A percentile compares a stretch with the other conserved stretches of the same genome.
Evolutionary conservation across 1,140 invertebrate species (phyloP).

Genomic region (Orius insidiosus): DNA sequence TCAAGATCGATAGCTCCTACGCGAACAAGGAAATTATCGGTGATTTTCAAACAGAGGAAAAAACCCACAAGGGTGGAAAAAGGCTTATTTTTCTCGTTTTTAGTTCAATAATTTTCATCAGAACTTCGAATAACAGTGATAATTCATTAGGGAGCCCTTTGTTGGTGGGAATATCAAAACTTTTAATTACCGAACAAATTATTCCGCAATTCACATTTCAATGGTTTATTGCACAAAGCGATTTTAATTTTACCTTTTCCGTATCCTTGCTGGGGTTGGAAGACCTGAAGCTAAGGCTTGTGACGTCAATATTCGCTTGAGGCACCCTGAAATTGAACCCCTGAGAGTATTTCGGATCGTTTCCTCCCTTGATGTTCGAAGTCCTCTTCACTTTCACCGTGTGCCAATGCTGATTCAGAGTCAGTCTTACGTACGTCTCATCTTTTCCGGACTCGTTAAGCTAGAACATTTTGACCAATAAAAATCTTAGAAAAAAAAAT

Average conservation of each 20-base stretch:
- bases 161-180: too few species aligned
- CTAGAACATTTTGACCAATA: too few species aligned
- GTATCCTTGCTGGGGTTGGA: constrained; percentile 40
- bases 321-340: constrained; percentile 56
- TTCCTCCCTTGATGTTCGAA: constrained; percentile 32
- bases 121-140: too few species aligned
- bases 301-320: constrained; percentile 41
- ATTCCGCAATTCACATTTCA: neutral
- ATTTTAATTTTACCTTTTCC: constrained; percentile 29
- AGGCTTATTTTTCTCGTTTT: too few species aligned
- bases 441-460: constrained; percentile 24
- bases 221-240: neutral
- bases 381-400: constrained; percentile 51
- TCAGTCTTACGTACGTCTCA: constrained; percentile 43
- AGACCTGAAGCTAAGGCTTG: constrained; percentile 45
- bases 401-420: constrained; percentile 47
- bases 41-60: too few species aligned
- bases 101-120: too few species aligned
- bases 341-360: constrained; percentile 44
- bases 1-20: too few species aligned
- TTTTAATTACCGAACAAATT: too few species aligned
- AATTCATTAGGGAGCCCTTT: too few species aligned
- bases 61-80: too few species aligned
- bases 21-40: too few species aligned
- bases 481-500: too few species aligned